phyloP scores from a whole-genome alignment of 2,113 vertebrate genomes.

The Ceratotherium simum region DNA sequence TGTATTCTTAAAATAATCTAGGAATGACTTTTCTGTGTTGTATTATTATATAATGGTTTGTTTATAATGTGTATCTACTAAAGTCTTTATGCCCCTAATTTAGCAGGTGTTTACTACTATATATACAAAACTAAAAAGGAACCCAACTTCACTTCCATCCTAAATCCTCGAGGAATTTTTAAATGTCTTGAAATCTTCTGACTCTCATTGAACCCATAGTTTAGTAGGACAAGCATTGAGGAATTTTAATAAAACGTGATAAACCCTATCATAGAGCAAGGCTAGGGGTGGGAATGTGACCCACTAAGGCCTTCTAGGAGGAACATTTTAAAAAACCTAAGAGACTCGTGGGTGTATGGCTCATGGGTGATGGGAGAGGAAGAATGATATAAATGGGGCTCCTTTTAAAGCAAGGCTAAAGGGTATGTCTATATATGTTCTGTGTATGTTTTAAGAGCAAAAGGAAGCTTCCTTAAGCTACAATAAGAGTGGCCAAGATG shows the following conservation, averaged over 20 bases:
- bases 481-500: not conserved
- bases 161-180: conserved; percentile 6
- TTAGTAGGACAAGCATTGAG: not conserved
- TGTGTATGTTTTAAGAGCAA: not conserved
- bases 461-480: not conserved
- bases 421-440: not conserved
- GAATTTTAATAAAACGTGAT: not conserved
- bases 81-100: not conserved
- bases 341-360: not conserved
- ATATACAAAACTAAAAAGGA: not conserved
- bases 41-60: not conserved
- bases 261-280: not conserved
- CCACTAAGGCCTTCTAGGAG: not conserved
- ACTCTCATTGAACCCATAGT: not conserved
- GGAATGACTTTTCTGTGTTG: not conserved
- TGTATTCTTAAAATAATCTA: conserved; percentile 4
- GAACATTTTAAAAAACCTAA: not conserved
- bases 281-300: not conserved
- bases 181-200: not conserved
- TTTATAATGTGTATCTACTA: not conserved
- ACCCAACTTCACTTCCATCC: not conserved
- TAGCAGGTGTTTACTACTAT: not conserved
- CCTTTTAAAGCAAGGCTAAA: not conserved
- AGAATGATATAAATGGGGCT: not conserved
- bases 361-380: not conserved